These are phyloP conservation scores for Bombycilla garrulus DNA, from an alignment of 2,113 vertebrate species.

Conservation along the genomic window DNA sequence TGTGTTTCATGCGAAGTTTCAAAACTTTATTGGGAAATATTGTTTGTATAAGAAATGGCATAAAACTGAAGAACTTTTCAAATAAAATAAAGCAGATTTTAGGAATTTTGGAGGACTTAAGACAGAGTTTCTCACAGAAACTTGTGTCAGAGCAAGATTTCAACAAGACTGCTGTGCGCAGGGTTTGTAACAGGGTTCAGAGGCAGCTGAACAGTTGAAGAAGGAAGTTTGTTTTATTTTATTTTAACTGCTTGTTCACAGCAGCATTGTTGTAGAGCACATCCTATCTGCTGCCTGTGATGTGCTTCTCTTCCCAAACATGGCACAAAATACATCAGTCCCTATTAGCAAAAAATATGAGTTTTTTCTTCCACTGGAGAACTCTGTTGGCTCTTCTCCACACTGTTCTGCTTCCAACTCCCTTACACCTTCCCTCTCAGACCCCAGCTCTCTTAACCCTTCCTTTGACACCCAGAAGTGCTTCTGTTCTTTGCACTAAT, in stretches of 20 bases:
- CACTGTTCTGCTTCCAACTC: not conserved
- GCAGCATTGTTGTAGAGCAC: not conserved
- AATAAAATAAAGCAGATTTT: not conserved
- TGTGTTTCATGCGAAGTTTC: not conserved
- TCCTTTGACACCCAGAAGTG: not conserved
- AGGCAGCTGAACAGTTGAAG: not conserved
- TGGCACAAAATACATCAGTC: rapidly evolving
- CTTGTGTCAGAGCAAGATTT: not conserved
- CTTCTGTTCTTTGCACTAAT: not conserved
- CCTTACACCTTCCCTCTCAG: not conserved
- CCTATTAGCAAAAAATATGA: not conserved
- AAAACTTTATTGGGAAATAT: not conserved
- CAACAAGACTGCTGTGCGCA: not conserved
- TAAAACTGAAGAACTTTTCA: not conserved
- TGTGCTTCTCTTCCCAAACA: not conserved
- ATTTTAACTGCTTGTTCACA: not conserved
- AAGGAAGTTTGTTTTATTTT: constrained; percentile 25
- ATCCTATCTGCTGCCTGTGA: not conserved
- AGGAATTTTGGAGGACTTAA: not conserved
- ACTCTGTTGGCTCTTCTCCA: not conserved
- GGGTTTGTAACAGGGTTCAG: not conserved
- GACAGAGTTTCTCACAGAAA: not conserved
- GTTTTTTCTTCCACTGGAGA: not conserved
- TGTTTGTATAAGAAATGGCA: not conserved
- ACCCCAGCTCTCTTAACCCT: not conserved